Conservation (phyloP, 2,113 vertebrate genomes). For the Amblyornis subalaris region DNA sequence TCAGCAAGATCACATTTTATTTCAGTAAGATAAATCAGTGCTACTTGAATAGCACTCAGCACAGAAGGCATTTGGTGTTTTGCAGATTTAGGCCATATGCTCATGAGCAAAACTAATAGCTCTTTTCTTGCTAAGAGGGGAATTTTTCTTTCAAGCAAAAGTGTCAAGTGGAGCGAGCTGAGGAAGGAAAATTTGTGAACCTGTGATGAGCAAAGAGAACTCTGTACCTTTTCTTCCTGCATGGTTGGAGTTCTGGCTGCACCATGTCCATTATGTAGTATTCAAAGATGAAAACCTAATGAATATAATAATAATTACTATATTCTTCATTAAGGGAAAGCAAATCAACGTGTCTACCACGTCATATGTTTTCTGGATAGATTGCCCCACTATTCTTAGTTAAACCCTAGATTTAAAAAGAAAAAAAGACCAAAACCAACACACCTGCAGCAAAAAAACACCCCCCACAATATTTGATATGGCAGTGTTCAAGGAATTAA, state of each 20-base stretch:
- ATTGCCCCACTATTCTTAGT: neutral
- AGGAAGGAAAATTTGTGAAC: neutral
- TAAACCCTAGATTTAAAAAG: neutral
- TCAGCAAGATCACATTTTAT: neutral
- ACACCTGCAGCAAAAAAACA: neutral
- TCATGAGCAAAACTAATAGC: neutral
- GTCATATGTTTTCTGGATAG: neutral
- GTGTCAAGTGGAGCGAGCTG: neutral
- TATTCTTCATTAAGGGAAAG: neutral
- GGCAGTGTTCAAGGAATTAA: neutral
- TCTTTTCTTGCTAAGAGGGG: neutral
- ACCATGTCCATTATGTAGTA: neutral
- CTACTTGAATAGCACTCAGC: neutral
- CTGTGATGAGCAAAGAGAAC: neutral
- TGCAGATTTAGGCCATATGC: neutral
- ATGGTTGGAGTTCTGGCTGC: neutral
- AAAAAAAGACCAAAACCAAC: fast-evolving
- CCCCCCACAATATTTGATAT: neutral
- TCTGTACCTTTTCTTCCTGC: neutral
- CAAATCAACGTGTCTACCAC: neutral
- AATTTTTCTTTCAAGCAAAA: neutral
- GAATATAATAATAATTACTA: neutral
- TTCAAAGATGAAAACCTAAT: neutral
- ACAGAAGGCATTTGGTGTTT: neutral
- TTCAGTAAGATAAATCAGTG: neutral